A percentile compares a stretch with the other conserved stretches of the same genome.
Evolutionary conservation across 2,113 vertebrate genomes (phyloP).

Genomic region (Morone saxatilis): DNA sequence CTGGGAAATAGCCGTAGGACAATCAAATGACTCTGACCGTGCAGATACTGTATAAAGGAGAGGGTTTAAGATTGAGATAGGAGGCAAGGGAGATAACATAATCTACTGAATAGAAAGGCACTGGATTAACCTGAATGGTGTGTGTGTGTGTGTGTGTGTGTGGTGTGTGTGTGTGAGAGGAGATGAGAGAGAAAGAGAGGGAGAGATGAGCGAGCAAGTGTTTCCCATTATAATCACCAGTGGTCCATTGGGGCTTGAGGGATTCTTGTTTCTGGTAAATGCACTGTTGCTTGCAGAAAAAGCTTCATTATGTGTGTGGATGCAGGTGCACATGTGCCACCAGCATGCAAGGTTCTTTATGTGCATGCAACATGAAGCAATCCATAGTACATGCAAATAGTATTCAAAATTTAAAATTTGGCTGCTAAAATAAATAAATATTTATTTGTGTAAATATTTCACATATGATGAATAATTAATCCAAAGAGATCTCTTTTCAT

Average conservation of each 20-base stretch:
- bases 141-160: slow-evolving; percentile 22
- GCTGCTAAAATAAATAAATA: slow-evolving; percentile 55
- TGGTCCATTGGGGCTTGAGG: not conserved
- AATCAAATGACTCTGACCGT: not conserved
- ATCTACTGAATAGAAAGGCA: slow-evolving; percentile 5
- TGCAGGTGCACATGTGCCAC: not conserved
- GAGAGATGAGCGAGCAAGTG: too few species aligned
- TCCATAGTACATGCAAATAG: slow-evolving; percentile 47
- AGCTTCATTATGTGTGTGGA: not conserved
- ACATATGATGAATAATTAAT: slow-evolving; percentile 71
- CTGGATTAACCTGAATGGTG: not conserved
- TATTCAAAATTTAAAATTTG: slow-evolving; percentile 19
- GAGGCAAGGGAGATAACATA: not conserved
- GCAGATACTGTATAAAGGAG: not conserved
- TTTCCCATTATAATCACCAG: slow-evolving; percentile 7
- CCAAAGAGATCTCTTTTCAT: slow-evolving; percentile 59
- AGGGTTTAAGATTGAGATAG: not conserved
- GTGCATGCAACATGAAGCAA: slow-evolving; percentile 19
- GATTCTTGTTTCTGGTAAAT: not conserved
- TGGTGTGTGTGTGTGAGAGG: not conserved
- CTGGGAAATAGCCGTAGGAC: not conserved
- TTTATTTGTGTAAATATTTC: slow-evolving; percentile 76
- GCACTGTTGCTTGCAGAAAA: not conserved
- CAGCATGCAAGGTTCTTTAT: not conserved
- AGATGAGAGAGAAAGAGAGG: too few species aligned